These are phyloP conservation scores for Shinisaurus crocodilurus DNA, from an alignment of 2,113 vertebrate genomes.

Conservation along the genomic window DNA sequence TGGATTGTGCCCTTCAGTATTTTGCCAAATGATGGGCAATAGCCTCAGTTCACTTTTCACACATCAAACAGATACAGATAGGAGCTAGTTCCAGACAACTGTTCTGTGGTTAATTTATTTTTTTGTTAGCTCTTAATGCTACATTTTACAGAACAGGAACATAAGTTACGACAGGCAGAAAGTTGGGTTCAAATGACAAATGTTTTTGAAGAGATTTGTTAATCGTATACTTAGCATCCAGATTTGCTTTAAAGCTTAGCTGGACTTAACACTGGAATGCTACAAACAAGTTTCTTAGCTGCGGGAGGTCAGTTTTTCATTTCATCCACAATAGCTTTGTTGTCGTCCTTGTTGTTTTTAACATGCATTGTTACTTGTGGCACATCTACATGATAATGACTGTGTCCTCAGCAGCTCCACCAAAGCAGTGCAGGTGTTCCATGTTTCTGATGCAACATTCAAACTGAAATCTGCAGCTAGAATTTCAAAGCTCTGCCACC, in stretches of 20 bases:
- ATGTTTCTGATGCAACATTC: constrained; percentile 41
- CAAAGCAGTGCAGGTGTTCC: constrained; percentile 1
- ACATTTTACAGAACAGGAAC: constrained; percentile 2
- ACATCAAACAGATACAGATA: not conserved
- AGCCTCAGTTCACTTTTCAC: accelerated
- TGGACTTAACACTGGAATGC: constrained; percentile 18
- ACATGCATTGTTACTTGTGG: not conserved
- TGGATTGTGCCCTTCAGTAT: not conserved
- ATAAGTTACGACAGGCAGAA: not conserved
- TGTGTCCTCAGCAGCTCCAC: constrained; percentile 29
- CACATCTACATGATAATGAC: constrained; percentile 40
- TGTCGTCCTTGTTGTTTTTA: not conserved
- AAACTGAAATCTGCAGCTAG: constrained; percentile 36
- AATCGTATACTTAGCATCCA: not conserved
- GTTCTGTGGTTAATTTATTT: not conserved
- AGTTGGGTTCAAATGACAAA: constrained; percentile 2
- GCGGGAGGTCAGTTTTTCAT: not conserved
- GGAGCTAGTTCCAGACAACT: not conserved
- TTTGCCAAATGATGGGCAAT: constrained; percentile 23
- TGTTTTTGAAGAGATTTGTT: constrained; percentile 18
- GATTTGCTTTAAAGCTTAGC: constrained; percentile 26
- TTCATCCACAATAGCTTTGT: constrained; percentile 28
- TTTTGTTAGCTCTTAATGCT: not conserved
- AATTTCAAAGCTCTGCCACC: constrained; percentile 14
- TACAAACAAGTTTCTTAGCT: constrained; percentile 13